Base-by-base conservation (phyloP, 2,888 invertebrate genomes). In the Lissocephala sabroskyi region DNA sequence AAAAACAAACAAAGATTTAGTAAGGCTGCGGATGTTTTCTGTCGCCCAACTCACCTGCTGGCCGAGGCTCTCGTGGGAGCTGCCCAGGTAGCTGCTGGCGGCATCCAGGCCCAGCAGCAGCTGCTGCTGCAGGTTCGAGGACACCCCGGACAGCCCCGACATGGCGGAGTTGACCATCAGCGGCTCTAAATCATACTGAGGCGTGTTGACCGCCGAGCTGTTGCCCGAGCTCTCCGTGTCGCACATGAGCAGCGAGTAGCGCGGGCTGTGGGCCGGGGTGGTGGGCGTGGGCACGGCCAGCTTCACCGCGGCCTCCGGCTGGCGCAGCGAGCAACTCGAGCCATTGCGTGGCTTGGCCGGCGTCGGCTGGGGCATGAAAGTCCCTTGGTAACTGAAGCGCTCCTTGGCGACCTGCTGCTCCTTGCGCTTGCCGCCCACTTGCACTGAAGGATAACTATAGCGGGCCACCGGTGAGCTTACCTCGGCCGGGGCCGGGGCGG, bases 191-290 rank as follows among this genome's bases (percentile, higher is more conserved):
- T 85, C 85, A 55, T 83, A 84, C 32, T 84, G 80, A 3, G 85
- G 85, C 2, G 85, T 85, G 60, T 81, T 84, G 2, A 84, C 80
- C 1, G 84, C 80, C 28, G 84, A 84, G 56, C 85, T 85, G 44
- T 83, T 83, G 49, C 84, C 85, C 1, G 85, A 85, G 51, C 84
- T 84, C 23, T 70, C 68, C 16, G 84, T 85, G 30, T 85, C 85
- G 41, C 84, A 84, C 17, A 84, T 65, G 39, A 85, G 62, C 54
- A 85, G 52, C n/a, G 85, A 85, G 55, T 85, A 85, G 1, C 84
- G 79, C n/a, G 85, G 85, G 61, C 83, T 83, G 53, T 81, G 80
- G 10, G 79, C 59, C 0, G 84, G 85, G 23, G 84, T 84, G 13
- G 84, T 84, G 19, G 85, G 84, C 33, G 85, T 84, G 17, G 59